Evolutionary conservation across 2,888 invertebrate species (phyloP).

Genomic region (Apotomis betuletana): DNA sequence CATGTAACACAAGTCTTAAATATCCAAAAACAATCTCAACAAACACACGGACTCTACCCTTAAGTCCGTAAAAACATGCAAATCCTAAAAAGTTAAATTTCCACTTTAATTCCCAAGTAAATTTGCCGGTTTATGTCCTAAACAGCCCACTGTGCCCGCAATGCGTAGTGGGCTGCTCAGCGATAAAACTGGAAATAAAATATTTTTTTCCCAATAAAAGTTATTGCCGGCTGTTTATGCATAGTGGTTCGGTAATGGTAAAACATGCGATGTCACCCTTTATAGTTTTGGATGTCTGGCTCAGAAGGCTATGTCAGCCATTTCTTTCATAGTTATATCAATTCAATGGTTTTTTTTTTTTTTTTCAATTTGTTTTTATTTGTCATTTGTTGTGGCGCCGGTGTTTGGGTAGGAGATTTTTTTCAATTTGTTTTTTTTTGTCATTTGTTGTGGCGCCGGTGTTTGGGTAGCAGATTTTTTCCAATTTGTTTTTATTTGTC

Average conservation of each 20-base stretch:
- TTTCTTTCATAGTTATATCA: too few relatives aligned
- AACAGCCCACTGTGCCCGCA: conserved; percentile 24
- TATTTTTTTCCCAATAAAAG: conserved; percentile 33
- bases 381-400: too few relatives aligned
- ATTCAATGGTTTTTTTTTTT: too few relatives aligned
- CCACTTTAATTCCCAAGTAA: conserved; percentile 10
- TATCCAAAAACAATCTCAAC: too few relatives aligned
- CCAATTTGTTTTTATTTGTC: too few relatives aligned
- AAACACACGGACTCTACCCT: background rate
- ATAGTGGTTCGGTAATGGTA: conserved; percentile 14
- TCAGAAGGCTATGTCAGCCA: background rate
- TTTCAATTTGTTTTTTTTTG: too few relatives aligned
- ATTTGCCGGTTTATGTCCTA: conserved; percentile 9
- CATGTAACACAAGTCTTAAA: too few relatives aligned
- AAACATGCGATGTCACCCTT: background rate
- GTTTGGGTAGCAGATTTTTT: too few relatives aligned
- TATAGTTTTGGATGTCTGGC: background rate
- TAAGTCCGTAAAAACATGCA: background rate
- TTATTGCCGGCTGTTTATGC: conserved; percentile 22
- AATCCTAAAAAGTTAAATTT: conserved; percentile 5
- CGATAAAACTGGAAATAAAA: conserved; percentile 28
- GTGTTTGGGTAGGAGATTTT: too few relatives aligned
- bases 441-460: too few relatives aligned
- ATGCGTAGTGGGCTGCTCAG: conserved; percentile 4
- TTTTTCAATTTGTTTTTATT: too few relatives aligned